These are phyloP conservation scores for Numenius arquata DNA, from an alignment of 2,113 vertebrate genomes.

Conservation along the genomic window DNA sequence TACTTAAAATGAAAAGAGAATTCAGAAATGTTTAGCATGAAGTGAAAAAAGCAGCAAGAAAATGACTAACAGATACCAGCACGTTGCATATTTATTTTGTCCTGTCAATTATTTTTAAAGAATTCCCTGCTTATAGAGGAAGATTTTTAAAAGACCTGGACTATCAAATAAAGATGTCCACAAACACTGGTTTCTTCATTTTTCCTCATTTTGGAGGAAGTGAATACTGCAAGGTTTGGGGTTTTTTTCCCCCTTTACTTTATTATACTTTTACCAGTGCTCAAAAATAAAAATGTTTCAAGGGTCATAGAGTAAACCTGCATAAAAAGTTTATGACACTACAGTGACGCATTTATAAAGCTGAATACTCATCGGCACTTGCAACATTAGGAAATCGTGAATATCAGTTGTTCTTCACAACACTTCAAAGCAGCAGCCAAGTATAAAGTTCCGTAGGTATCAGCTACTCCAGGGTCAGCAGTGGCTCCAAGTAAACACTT, in stretches of 20 bases:
- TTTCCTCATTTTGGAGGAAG: conserved; percentile 68
- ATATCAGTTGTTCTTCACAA: neutral
- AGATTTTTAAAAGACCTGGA: conserved; percentile 9
- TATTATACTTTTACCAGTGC: neutral
- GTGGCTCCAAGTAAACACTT: neutral
- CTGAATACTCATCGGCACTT: neutral
- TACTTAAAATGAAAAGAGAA: conserved; percentile 65
- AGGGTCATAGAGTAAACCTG: conserved; percentile 17
- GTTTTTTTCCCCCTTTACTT: neutral
- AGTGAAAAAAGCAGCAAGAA: conserved; percentile 47
- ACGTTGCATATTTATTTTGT: conserved; percentile 59
- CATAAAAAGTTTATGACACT: neutral
- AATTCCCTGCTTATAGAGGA: conserved; percentile 55
- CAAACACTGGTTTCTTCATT: conserved; percentile 26
- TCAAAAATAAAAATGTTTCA: conserved; percentile 21
- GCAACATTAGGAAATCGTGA: neutral
- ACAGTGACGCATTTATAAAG: neutral
- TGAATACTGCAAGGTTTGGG: neutral
- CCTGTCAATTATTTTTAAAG: conserved; percentile 73
- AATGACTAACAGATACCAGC: conserved; percentile 28
- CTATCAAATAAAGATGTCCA: conserved; percentile 46
- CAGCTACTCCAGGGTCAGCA: neutral
- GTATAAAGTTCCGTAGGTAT: conserved; percentile 26
- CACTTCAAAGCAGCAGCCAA: neutral
- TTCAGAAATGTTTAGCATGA: conserved; percentile 52